Percentiles rank a stretch among this genome's conserved stretches.
phyloP scores from a whole-genome alignment of 2,113 vertebrate species.

The Syngnathus floridae region DNA sequence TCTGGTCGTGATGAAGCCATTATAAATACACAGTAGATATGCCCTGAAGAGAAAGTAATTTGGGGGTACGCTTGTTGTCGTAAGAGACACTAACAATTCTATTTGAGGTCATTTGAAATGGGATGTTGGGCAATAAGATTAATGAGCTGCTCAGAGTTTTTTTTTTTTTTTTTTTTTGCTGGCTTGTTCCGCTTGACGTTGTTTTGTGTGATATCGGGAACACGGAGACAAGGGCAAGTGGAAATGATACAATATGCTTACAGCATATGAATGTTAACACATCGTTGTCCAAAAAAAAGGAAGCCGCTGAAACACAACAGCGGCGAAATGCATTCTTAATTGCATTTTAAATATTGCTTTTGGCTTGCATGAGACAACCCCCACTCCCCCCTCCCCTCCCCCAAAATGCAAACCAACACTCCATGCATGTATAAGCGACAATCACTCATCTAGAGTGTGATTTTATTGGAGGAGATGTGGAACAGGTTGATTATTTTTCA shows the following conservation, averaged over 20 bases:
- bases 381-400: not conserved
- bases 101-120: conserved; percentile 11
- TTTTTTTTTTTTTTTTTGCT: not conserved
- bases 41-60: conserved; percentile 7
- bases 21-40: conserved; percentile 8
- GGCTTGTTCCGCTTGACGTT: conserved; percentile 7
- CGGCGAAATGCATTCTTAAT: conserved; percentile 1
- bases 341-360: conserved; percentile 4
- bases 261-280: conserved; percentile 7
- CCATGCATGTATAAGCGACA: not conserved
- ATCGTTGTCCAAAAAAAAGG: not conserved
- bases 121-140: conserved; percentile 8
- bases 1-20: conserved; percentile 2
- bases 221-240: conserved; percentile 9
- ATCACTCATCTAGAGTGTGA: not conserved
- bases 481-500: not conserved
- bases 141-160: not conserved
- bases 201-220: conserved; percentile 4
- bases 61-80: conserved; percentile 2
- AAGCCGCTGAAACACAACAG: not conserved
- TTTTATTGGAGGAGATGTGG: not conserved
- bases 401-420: not conserved
- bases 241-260: conserved; percentile 8
- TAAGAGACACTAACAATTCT: conserved; percentile 1
- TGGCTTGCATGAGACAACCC: not conserved